A percentile compares a stretch with the other conserved stretches of the same genome.
phyloP scores from a whole-genome alignment of 2,888 invertebrate species.

The Hedya salicella region DNA sequence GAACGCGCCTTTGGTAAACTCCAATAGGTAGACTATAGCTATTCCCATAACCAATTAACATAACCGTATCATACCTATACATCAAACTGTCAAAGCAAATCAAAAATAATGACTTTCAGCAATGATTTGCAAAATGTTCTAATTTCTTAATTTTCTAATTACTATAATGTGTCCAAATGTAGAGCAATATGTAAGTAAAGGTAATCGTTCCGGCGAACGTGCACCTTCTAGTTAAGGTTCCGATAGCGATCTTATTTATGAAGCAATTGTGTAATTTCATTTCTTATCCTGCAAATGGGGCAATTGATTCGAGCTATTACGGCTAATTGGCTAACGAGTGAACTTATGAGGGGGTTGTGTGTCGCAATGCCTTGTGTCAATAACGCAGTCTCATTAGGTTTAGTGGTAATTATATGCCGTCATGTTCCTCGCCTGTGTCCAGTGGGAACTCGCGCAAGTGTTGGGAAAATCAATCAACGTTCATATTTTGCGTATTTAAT shows the following conservation, averaged over 20 bases:
- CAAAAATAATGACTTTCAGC: conserved; percentile 69
- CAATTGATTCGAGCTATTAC: conserved; percentile 65
- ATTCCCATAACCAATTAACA: conserved; percentile 63
- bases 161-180: conserved; percentile 60
- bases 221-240: conserved; percentile 20
- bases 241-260: conserved; percentile 42
- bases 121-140: conserved; percentile 77
- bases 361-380: conserved; percentile 77
- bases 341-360: conserved; percentile 60
- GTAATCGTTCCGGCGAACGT: conserved; percentile 17
- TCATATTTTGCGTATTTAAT: conserved; percentile 36
- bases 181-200: conserved; percentile 40
- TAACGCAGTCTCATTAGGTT: conserved; percentile 71
- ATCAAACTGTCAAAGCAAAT: conserved; percentile 53
- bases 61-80: conserved; percentile 28
- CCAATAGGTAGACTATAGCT: conserved; percentile 57
- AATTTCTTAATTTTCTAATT: conserved; percentile 74
- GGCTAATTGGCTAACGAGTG: conserved; percentile 66
- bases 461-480: conserved; percentile 71
- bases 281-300: conserved; percentile 57
- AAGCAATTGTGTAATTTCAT: conserved; percentile 50
- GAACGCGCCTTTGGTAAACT: conserved; percentile 54
- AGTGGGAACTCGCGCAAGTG: conserved; percentile 77
- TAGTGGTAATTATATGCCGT: conserved; percentile 61
- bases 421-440: conserved; percentile 51